Percentiles rank a stretch among this genome's conserved stretches.
phyloP scores from a whole-genome alignment of 2,797 vertebrate genomes.

The Sebastes diaconus region DNA sequence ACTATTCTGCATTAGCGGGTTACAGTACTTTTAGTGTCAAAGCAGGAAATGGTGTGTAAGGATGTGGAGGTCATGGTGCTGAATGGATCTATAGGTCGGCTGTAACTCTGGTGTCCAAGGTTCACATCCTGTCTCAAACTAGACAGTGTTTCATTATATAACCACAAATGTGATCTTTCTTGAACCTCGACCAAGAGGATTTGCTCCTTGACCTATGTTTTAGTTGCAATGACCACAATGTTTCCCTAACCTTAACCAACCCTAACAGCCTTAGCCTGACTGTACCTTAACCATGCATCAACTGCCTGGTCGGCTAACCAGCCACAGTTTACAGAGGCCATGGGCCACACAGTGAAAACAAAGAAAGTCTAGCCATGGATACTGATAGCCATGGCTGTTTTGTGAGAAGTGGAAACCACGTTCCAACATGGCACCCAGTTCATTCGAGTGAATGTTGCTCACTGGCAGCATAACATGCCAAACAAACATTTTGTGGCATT shows the following conservation, averaged over 20 bases:
- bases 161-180: background rate
- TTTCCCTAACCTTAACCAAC: background rate
- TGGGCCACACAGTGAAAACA: background rate
- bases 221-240: background rate
- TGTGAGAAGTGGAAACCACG: background rate
- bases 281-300: background rate
- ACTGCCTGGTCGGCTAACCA: background rate
- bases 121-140: background rate
- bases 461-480: background rate
- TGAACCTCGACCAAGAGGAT: background rate
- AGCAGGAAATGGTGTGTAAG: slow-evolving; percentile 7
- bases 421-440: background rate
- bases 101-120: background rate
- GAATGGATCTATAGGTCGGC: background rate
- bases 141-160: background rate
- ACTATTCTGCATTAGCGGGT: slow-evolving; percentile 11
- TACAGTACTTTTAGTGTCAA: slow-evolving; percentile 2
- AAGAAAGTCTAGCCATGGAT: background rate
- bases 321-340: background rate
- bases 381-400: background rate
- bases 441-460: background rate
- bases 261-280: too few relatives aligned
- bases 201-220: background rate
- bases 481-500: background rate
- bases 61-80: background rate